Percentiles rank a stretch among this genome's conserved stretches.
phyloP scores from a whole-genome alignment of 2,797 vertebrate genomes.

The Eulemur albifrons region DNA sequence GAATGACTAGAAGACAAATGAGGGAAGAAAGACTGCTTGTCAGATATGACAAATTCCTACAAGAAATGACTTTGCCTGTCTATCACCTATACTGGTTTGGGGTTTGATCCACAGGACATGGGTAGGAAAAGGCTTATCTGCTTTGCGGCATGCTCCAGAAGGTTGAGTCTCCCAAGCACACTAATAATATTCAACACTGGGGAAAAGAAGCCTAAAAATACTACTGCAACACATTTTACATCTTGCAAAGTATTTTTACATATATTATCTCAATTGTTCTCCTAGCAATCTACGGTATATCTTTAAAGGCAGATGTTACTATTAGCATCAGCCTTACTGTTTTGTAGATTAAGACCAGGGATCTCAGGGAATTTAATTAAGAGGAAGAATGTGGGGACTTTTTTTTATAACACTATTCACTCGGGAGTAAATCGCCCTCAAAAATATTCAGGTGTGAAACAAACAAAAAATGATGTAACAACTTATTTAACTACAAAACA shows the following conservation, averaged over 20 bases:
- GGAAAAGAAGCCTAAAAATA: background rate
- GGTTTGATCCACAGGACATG: background rate
- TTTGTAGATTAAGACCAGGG: background rate
- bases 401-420: background rate
- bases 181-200: background rate
- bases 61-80: background rate
- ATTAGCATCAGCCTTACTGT: background rate
- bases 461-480: background rate
- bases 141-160: background rate
- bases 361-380: background rate
- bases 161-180: background rate
- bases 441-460: background rate
- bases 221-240: background rate
- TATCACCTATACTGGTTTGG: background rate
- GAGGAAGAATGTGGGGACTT: background rate
- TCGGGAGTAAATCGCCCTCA: background rate
- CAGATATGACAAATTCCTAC: constrained; percentile 18
- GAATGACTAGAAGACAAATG: constrained; percentile 40
- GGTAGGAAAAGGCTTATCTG: background rate
- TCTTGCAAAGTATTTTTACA: background rate
- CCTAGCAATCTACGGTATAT: background rate
- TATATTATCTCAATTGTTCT: background rate
- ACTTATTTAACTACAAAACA: background rate
- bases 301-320: background rate
- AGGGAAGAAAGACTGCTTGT: background rate